Conservation (phyloP, 2,888 invertebrate species). For the Euplagia quadripunctaria region DNA sequence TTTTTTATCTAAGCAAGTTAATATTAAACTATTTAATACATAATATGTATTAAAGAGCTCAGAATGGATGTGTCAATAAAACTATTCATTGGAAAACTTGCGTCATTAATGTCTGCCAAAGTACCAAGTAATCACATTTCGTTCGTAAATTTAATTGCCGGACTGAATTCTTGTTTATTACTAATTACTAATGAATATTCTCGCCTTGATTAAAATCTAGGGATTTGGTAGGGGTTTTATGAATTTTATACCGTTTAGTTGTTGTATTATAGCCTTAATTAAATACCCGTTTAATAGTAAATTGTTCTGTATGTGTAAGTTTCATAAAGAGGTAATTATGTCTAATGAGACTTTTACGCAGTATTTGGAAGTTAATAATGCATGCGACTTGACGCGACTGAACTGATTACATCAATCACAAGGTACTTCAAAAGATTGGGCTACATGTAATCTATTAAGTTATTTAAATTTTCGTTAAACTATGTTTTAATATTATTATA, state of each 20-base stretch:
- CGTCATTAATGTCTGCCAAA: conserved; percentile 45
- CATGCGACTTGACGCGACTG: too few relatives aligned
- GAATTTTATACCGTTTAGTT: background rate
- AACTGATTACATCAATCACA: too few relatives aligned
- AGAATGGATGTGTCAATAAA: conserved; percentile 47
- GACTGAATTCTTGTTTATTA: conserved; percentile 39
- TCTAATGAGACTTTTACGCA: too few relatives aligned
- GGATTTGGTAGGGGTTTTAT: background rate
- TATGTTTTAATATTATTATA: background rate
- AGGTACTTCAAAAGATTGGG: too few relatives aligned
- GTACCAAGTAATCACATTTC: conserved; percentile 33
- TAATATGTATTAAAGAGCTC: background rate
- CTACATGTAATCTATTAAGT: too few relatives aligned
- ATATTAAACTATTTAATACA: conserved; percentile 11
- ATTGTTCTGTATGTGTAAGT: too few relatives aligned
- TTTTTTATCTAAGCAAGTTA: conserved; percentile 2
- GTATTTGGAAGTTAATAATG: too few relatives aligned
- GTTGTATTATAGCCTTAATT: background rate
- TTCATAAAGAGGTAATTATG: too few relatives aligned
- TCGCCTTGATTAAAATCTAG: conserved; percentile 8
- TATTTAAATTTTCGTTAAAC: too few relatives aligned
- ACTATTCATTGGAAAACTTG: conserved; percentile 52
- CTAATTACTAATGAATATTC: conserved; percentile 30
- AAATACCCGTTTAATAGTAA: background rate
- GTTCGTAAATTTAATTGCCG: conserved; percentile 47